Evolutionary conservation across 2,888 invertebrate species (phyloP).

Genomic region (Mythimna impura): DNA sequence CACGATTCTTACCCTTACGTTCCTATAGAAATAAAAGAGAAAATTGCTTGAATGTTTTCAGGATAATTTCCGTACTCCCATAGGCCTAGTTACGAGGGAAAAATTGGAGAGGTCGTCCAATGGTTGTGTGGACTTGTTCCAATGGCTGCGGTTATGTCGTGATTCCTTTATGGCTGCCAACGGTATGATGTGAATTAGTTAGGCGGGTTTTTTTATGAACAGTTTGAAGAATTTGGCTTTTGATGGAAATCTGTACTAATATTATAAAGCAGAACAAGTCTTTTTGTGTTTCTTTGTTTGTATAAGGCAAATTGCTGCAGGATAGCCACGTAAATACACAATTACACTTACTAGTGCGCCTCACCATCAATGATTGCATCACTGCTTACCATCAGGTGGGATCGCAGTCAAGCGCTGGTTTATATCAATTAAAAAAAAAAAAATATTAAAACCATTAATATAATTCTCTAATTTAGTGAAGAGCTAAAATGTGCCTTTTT

Average conservation of each 20-base stretch:
- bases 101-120: slow-evolving; percentile 71
- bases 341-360: no score
- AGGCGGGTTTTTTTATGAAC: slow-evolving; percentile 20
- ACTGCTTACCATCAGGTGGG: no score
- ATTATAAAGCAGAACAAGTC: no score
- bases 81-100: slow-evolving; percentile 71
- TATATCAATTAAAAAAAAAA: no score
- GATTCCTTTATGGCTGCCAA: slow-evolving; percentile 53
- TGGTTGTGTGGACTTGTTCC: slow-evolving; percentile 65
- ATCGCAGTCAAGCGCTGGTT: no score
- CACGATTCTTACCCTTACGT: slow-evolving; percentile 33
- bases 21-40: slow-evolving; percentile 25
- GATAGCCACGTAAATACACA: no score
- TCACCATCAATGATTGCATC: no score
- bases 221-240: background rate
- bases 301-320: no score
- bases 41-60: slow-evolving; percentile 41
- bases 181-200: slow-evolving; percentile 42
- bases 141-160: slow-evolving; percentile 56
- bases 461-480: no score
- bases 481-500: no score
- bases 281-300: no score
- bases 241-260: background rate
- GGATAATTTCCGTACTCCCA: slow-evolving; percentile 68
- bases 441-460: no score